Evolutionary conservation across 2,797 vertebrate species (phyloP).

Genomic region (Psittacula derbiana): DNA sequence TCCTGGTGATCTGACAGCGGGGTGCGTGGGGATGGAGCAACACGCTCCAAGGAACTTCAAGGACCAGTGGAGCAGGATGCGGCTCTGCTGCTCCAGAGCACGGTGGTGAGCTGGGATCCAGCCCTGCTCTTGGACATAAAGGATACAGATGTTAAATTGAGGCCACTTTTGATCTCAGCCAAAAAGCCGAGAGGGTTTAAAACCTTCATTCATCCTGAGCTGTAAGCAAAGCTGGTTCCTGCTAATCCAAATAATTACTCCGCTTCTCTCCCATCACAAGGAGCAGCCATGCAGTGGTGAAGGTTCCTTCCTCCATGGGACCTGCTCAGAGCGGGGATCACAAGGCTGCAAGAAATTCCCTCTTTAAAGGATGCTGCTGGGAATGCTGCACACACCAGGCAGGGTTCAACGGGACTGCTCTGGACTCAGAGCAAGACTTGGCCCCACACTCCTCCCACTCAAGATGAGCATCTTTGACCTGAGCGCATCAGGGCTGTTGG

Average conservation of each 20-base stretch:
- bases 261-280: background rate
- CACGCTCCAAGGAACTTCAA: fast-evolving
- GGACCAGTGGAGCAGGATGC: background rate
- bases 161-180: background rate
- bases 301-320: background rate
- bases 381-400: background rate
- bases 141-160: background rate
- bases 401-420: background rate
- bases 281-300: background rate
- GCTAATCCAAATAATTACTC: background rate
- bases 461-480: background rate
- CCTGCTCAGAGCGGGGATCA: background rate
- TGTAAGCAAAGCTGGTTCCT: background rate
- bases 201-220: background rate
- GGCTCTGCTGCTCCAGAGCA: background rate
- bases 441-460: background rate
- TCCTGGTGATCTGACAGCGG: fast-evolving
- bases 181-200: background rate
- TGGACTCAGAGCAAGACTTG: fast-evolving
- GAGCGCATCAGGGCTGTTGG: background rate
- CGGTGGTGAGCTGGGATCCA: background rate
- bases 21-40: fast-evolving
- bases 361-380: background rate
- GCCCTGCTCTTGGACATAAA: background rate
- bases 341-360: background rate